These are phyloP conservation scores for Cyclophora punctaria DNA, from an alignment of 2,888 invertebrate species.

Conservation along the genomic window DNA sequence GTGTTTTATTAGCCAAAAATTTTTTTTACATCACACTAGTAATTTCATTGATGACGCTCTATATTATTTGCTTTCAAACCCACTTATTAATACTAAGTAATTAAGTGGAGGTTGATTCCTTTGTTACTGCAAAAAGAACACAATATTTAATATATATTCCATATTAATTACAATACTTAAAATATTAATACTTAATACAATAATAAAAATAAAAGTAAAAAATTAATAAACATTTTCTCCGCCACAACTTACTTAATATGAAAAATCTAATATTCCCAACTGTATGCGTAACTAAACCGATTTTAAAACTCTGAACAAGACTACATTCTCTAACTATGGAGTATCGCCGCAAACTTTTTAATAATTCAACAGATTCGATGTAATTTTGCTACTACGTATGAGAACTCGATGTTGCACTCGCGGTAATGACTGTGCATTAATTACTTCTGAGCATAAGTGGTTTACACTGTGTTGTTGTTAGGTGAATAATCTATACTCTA, in stretches of 20 bases:
- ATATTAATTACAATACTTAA: background rate
- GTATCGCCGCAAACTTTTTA: constrained; percentile 36
- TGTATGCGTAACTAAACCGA: constrained; percentile 1
- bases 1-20: too few species aligned
- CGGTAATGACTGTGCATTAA: constrained; percentile 13
- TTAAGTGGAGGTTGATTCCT: too few species aligned
- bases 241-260: background rate
- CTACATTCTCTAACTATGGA: constrained; percentile 3
- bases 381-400: constrained; percentile 59
- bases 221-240: background rate
- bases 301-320: constrained; percentile 11
- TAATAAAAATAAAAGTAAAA: background rate
- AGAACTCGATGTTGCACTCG: constrained; percentile 23
- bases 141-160: background rate
- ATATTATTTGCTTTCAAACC: too few species aligned
- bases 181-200: background rate
- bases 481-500: too few species aligned
- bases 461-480: too few species aligned
- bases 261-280: background rate
- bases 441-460: background rate
- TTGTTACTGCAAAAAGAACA: background rate
- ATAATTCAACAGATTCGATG: constrained; percentile 62
- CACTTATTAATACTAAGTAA: too few species aligned
- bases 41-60: too few species aligned
- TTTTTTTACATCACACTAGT: too few species aligned